These are phyloP conservation scores for Corythucha ciliata DNA, from an alignment of 2,888 invertebrate genomes.

Conservation along the genomic window DNA sequence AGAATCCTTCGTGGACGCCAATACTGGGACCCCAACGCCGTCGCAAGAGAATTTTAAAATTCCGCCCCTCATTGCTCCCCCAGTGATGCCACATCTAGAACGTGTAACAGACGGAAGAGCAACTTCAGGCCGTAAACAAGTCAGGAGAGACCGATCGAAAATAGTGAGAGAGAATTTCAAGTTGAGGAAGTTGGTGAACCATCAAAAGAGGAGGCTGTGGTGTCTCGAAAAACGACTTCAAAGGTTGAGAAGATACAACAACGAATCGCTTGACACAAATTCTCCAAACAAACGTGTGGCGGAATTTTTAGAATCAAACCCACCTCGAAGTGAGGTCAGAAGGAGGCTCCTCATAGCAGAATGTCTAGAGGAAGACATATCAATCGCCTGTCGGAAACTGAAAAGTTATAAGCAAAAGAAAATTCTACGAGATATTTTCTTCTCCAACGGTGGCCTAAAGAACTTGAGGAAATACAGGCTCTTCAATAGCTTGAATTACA, in stretches of 20 bases:
- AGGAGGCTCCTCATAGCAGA: conserved; percentile 2
- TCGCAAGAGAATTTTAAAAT: neutral
- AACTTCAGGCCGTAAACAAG: conserved; percentile 4
- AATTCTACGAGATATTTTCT: conserved; percentile 6
- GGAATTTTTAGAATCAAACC: conserved; percentile 5
- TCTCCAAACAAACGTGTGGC: neutral
- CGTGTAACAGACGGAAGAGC: conserved; percentile 10
- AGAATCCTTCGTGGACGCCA: conserved; percentile 7
- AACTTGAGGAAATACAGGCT: neutral
- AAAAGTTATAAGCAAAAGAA: conserved; percentile 9
- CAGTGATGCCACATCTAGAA: neutral
- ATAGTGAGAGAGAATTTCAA: conserved; percentile 3
- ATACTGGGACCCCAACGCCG: neutral
- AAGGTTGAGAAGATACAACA: conserved; percentile 3
- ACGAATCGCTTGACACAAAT: neutral
- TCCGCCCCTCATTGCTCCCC: conserved; percentile 1
- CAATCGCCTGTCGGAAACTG: neutral
- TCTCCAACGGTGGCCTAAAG: neutral
- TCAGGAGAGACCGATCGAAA: conserved; percentile 11
- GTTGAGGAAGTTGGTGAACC: conserved; percentile 4
- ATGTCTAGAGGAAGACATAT: conserved; percentile 10
- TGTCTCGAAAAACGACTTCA: conserved; percentile 14
- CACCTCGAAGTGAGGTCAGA: conserved; percentile 5
- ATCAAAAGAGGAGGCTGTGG: conserved; percentile 7
- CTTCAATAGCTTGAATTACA: neutral